phyloP scores from a whole-genome alignment of 2,797 vertebrate genomes.

The Octomys mimax region DNA sequence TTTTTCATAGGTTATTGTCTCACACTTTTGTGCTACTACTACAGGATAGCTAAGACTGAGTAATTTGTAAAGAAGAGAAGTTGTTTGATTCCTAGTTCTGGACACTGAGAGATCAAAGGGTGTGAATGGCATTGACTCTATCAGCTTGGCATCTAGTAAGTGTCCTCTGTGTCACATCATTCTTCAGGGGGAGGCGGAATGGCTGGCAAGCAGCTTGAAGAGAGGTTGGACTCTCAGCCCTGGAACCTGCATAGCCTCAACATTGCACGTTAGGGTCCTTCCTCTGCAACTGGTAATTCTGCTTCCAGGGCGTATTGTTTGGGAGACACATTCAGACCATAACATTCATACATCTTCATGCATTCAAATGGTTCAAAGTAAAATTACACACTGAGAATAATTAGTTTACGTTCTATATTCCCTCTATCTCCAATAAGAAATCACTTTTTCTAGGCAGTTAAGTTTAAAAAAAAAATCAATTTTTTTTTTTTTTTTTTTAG shows the following conservation, averaged over 20 bases:
- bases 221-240: neutral
- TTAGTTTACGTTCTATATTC: neutral
- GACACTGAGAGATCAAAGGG: neutral
- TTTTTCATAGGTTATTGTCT: neutral
- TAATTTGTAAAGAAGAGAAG: neutral
- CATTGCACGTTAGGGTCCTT: too few species aligned
- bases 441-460: slow-evolving; percentile 4
- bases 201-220: neutral
- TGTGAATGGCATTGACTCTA: neutral
- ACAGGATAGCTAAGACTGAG: neutral
- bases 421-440: neutral
- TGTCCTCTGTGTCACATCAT: neutral
- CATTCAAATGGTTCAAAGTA: slow-evolving; percentile 29
- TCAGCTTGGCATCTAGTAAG: neutral
- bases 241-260: neutral
- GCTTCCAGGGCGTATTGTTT: neutral
- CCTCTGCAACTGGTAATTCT: neutral
- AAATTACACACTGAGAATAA: slow-evolving; percentile 16
- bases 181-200: neutral
- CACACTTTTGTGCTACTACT: neutral
- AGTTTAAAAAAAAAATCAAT: neutral
- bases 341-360: neutral
- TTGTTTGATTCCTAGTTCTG: neutral
- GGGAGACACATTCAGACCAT: neutral
- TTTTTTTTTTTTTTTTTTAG: neutral